Evolutionary conservation across 2,797 vertebrate genomes (phyloP), one percentile per base, ranked within the genome.

Genomic region (Falco peregrinus): DNA sequence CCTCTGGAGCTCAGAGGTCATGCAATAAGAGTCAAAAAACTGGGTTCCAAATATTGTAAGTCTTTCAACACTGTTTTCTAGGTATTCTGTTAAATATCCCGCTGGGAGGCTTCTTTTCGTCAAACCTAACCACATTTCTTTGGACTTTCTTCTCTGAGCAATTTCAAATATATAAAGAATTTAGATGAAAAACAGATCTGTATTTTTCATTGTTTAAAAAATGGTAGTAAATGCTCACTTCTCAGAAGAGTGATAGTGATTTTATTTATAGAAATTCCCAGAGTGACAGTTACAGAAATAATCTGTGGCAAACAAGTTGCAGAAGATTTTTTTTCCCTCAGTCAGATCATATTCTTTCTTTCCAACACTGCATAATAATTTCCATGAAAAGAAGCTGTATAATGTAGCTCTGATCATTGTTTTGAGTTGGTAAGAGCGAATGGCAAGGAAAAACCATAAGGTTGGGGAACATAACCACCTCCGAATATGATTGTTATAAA

Each of bases 131-230:
- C 94, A 94, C 93, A 88, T 67, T 95, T 96, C 92, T 97, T 96
- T 97, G 85, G 96, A 96, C 81, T 96, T 94, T 89, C 71, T 95
- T 92, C 73, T 84, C 76, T 74, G 41, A 97, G 77, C 93, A 82
- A 94, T 92, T 96, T 96, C 91, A 95, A 95, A 87, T 88, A 97
- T 92, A 95, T 82, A 81, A 97, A 96, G 96, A 97, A 97, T 96
- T 96, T 96, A 95, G 94, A 97, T 97, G 85, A 97, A 97, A 97
- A 97, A 87, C 97, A 97, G 95, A 97, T 96, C 88, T 73, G 68
- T 87, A 80, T 84, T 96, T 95, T 95, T 95, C 85, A 87, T 88
- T 95, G 84, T 94, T 93, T 93, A 91, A 96, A 86, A 83, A 84
- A 73, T 92, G 78, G 84, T 86, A 95, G 92, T 96, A 94, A 88